phyloP scores from a whole-genome alignment of 2,888 invertebrate genomes.

The Volucella inflata region DNA sequence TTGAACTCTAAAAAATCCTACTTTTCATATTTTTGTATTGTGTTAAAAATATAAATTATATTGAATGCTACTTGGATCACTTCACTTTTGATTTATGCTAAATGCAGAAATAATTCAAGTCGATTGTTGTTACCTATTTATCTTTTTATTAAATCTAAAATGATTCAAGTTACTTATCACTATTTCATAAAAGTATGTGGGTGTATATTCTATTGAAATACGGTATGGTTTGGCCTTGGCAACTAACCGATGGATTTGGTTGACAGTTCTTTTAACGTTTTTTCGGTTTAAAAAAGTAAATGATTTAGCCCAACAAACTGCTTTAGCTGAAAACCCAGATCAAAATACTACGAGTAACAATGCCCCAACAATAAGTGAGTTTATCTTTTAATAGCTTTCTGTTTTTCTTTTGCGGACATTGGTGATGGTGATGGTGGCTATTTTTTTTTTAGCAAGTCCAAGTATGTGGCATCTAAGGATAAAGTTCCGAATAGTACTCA shows the following conservation, averaged over 20 bases:
- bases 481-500: background rate
- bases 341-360: background rate
- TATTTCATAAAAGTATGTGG: constrained; percentile 6
- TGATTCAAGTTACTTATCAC: constrained; percentile 6
- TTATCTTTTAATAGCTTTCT: constrained; percentile 5
- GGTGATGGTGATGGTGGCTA: background rate
- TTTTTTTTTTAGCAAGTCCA: constrained; percentile 10
- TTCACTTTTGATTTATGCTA: constrained; percentile 10
- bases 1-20: constrained; percentile 12
- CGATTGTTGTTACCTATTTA: constrained; percentile 8
- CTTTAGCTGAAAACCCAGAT: too few species aligned
- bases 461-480: constrained; percentile 1
- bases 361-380: constrained; percentile 2
- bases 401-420: constrained; percentile 7
- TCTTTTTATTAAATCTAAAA: constrained; percentile 4
- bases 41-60: constrained; percentile 6
- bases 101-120: constrained; percentile 16
- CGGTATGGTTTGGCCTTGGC: too few species aligned
- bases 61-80: constrained; percentile 15
- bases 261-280: too few species aligned
- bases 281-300: too few species aligned
- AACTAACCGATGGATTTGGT: too few species aligned
- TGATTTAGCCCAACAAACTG: too few species aligned
- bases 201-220: too few species aligned
- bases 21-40: constrained; percentile 13